A percentile compares a stretch with the other conserved stretches of the same genome.
phyloP scores from a whole-genome alignment of 2,797 vertebrate genomes.

The Perdix hodgsoniae region DNA sequence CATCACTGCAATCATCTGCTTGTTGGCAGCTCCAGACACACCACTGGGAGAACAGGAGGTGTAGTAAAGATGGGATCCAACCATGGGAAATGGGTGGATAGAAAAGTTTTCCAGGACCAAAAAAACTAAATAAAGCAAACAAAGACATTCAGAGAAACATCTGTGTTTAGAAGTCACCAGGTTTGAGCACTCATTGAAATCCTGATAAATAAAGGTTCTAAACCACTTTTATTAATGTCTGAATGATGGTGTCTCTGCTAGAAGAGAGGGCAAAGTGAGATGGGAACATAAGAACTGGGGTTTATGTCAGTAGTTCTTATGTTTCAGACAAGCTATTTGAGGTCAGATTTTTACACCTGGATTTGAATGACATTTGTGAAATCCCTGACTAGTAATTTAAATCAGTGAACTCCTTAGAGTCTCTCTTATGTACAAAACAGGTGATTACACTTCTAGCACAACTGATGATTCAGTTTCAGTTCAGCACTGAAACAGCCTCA shows the following conservation, averaged over 20 bases:
- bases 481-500: neutral
- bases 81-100: neutral
- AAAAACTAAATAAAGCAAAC: neutral
- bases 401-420: neutral
- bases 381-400: neutral
- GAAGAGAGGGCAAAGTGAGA: neutral
- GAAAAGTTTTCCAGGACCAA: neutral
- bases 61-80: neutral
- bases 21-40: neutral
- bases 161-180: neutral
- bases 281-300: neutral
- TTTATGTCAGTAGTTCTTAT: neutral
- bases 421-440: neutral
- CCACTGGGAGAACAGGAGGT: neutral
- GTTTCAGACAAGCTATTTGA: neutral
- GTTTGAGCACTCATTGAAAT: constrained; percentile 2
- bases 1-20: no score
- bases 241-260: neutral
- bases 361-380: neutral
- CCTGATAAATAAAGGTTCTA: neutral
- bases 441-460: neutral
- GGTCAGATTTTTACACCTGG: neutral
- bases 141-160: neutral
- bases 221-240: neutral
- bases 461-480: neutral